phyloP scores from a whole-genome alignment of 2,888 invertebrate genomes.

The Chrysina gloriosa region DNA sequence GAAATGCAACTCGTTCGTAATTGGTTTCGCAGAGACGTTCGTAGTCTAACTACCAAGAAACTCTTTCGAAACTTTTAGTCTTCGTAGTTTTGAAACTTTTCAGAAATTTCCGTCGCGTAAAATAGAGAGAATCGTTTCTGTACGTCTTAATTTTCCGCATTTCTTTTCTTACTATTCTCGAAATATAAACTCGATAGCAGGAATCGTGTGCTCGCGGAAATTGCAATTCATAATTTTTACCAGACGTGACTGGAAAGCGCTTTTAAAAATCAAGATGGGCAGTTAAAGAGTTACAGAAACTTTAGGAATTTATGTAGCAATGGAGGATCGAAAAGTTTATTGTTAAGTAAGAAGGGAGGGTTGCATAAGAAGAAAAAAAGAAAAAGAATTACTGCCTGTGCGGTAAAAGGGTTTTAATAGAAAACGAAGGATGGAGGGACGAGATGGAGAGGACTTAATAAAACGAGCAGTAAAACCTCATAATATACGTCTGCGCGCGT shows the following conservation, averaged over 20 bases:
- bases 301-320: constrained; percentile 6
- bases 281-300: neutral
- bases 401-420: neutral
- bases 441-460: constrained; percentile 2
- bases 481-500: constrained; percentile 9
- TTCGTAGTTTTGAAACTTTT: constrained; percentile 5
- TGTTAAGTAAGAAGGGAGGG: neutral
- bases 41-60: constrained; percentile 3
- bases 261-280: neutral
- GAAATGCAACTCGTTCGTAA: constrained; percentile 12
- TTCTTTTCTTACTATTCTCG: neutral
- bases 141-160: neutral
- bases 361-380: neutral
- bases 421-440: neutral
- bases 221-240: constrained; percentile 11
- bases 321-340: neutral
- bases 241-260: neutral
- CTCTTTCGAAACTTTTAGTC: neutral
- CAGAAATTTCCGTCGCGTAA: neutral
- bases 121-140: neutral
- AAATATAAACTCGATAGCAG: neutral
- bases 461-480: constrained; percentile 33
- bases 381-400: neutral
- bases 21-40: neutral
- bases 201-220: neutral